These are phyloP conservation scores for Nephrotoma flavescens DNA, from an alignment of 2,888 invertebrate species.

Conservation along the genomic window DNA sequence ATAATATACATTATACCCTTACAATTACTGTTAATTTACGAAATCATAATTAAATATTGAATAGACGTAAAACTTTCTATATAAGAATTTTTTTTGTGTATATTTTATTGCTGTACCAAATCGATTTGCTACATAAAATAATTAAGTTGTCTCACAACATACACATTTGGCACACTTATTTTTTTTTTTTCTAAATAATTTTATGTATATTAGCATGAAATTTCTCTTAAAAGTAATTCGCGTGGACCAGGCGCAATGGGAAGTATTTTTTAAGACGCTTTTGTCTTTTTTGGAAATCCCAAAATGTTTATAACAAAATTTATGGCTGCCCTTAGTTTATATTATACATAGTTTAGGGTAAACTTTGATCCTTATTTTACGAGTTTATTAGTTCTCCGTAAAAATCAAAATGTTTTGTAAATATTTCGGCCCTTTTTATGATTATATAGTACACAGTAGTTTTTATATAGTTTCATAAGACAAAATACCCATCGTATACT, in stretches of 20 bases:
- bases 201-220: background rate
- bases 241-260: background rate
- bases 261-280: background rate
- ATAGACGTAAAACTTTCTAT: background rate
- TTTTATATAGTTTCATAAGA: background rate
- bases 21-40: background rate
- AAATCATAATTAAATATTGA: background rate
- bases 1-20: background rate
- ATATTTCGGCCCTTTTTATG: background rate
- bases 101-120: background rate
- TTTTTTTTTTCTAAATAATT: background rate
- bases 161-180: background rate
- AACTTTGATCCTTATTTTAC: background rate
- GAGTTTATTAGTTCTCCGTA: background rate
- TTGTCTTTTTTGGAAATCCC: background rate
- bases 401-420: background rate
- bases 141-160: background rate
- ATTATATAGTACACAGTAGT: background rate
- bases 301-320: background rate
- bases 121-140: background rate
- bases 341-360: background rate
- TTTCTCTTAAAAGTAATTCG: background rate
- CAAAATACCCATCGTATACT: too few relatives aligned
- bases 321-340: background rate
- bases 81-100: background rate